Conservation (phyloP, 2,113 vertebrate genomes). For the Macheiramphus alcinus region DNA sequence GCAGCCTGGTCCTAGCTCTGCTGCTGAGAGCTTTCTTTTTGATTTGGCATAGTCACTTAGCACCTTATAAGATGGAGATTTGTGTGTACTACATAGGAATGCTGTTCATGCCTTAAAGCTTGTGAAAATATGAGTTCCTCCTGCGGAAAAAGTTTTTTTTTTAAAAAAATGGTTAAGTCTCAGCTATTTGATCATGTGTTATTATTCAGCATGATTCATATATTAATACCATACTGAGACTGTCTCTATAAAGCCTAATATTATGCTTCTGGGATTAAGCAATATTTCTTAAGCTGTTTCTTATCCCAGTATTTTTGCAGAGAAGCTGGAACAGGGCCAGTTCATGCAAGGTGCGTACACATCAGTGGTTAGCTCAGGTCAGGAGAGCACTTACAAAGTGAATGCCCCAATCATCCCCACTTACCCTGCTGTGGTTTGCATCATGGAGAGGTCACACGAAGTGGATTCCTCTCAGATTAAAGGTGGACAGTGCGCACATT, state of each 20-base stretch:
- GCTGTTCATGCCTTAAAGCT: not conserved
- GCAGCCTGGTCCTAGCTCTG: not conserved
- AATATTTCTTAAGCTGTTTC: not conserved
- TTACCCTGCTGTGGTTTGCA: not conserved
- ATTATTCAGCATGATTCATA: conserved; percentile 15
- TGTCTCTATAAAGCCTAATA: not conserved
- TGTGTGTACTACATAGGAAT: not conserved
- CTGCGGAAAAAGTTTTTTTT: not conserved
- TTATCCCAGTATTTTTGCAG: not conserved
- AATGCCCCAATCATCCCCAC: not conserved
- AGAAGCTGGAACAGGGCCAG: not conserved
- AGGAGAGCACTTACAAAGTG: not conserved
- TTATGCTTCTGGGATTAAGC: not conserved
- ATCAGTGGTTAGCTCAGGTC: not conserved
- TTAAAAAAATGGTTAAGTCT: not conserved
- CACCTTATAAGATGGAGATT: not conserved
- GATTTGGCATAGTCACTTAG: not conserved
- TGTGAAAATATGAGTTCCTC: not conserved
- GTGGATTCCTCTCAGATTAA: not conserved
- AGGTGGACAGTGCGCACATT: fast-evolving
- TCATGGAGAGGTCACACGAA: not conserved
- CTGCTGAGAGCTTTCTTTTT: not conserved
- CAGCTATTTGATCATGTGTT: not conserved
- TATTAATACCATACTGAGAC: not conserved
- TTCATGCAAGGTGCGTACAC: not conserved